Conservation (phyloP, 2,797 vertebrate species). For the Cuniculus paca region DNA sequence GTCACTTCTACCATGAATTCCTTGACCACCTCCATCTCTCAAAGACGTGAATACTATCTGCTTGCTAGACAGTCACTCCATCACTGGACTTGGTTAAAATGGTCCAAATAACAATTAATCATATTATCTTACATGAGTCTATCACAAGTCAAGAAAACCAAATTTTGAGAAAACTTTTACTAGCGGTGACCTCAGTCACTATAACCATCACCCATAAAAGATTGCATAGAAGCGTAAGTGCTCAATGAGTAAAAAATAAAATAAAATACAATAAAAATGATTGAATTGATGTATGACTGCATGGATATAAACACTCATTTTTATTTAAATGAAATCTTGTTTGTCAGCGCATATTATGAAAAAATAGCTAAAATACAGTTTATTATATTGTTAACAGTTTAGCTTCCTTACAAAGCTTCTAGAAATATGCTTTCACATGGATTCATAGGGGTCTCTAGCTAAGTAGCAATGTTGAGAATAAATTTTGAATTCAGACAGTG, state of each 20-base stretch:
- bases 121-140: not conserved
- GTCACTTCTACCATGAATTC: not conserved
- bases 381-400: not conserved
- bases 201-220: not conserved
- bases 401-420: not conserved
- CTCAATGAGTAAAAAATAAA: not conserved
- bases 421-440: not conserved
- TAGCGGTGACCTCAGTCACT: not conserved
- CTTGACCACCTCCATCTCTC: not conserved
- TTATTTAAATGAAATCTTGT: not conserved
- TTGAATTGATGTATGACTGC: not conserved
- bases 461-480: not conserved
- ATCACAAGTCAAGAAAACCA: not conserved
- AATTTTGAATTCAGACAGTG: not conserved
- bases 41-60: not conserved
- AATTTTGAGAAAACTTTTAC: not conserved
- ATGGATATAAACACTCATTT: not conserved
- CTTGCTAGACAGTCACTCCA: not conserved
- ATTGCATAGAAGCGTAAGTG: not conserved
- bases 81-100: not conserved
- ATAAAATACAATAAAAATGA: not conserved
- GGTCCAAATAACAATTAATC: not conserved
- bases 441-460: not conserved
- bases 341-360: not conserved
- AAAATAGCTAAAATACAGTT: not conserved